Conservation (phyloP, 2,888 invertebrate species). For the Danaus chrysippus region DNA sequence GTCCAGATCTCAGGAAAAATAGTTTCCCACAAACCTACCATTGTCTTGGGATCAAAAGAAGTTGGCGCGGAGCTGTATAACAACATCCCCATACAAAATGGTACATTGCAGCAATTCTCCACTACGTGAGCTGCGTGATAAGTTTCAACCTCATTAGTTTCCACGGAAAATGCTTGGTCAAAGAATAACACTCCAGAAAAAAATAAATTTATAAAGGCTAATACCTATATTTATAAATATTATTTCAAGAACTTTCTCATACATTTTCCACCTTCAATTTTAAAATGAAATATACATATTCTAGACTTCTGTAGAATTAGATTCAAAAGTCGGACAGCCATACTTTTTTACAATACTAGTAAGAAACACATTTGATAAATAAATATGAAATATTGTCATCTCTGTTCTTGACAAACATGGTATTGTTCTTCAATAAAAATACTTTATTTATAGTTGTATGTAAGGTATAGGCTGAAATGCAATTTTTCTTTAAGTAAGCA, state of each 20-base stretch:
- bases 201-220: conserved; percentile 15
- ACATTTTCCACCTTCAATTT: no score
- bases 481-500: no score
- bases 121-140: conserved; percentile 30
- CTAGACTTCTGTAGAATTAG: no score
- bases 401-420: no score
- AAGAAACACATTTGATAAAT: no score
- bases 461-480: no score
- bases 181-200: conserved; percentile 18
- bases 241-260: neutral
- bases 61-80: conserved; percentile 22
- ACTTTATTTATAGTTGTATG: no score
- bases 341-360: no score
- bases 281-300: no score
- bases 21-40: conserved; percentile 16
- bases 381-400: no score
- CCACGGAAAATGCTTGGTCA: conserved; percentile 31
- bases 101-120: conserved; percentile 31
- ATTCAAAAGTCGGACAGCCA: no score
- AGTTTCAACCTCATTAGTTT: conserved; percentile 32
- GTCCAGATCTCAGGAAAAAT: conserved; percentile 16
- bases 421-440: no score
- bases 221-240: neutral
- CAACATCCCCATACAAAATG: conserved; percentile 27
- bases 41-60: conserved; percentile 30